Evolutionary conservation across 2,888 invertebrate species (phyloP), one percentile per base, ranked within the genome.

Genomic region (Fragum sueziense): DNA sequence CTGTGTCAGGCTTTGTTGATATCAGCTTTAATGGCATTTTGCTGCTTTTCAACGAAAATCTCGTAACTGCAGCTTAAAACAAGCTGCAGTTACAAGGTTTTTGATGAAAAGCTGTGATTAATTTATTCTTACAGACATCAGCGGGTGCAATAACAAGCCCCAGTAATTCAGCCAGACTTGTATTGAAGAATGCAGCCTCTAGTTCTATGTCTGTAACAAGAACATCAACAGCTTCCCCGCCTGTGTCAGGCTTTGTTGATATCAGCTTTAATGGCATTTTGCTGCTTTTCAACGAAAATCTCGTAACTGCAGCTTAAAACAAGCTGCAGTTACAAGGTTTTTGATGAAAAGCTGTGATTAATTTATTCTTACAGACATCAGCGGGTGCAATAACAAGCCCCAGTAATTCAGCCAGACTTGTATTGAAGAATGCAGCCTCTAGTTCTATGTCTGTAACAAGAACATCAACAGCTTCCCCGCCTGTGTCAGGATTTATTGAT

Each of bases 221-320:
- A 34, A 74, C 59, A 22, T 75, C 79, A 2, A 51, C 75, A 0
- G 91, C 91, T 2, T 87, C 90, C 2, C 87, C 86, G 7, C 90
- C 91, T 7, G 84, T 91, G 7, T 79, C 70, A 14, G 91, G 90
- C 7, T 74, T 85, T 11, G 51, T 77, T 25, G 71, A 68, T 33
- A 29, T 77, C 11, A 51, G 68, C 3, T 77, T 34, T 31, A 73
- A 72, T 61, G 72, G 72, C n/a, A n/a, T n/a, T n/a, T n/a, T n/a
- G n/a, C n/a, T n/a, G n/a, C n/a, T n/a, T n/a, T n/a, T n/a, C n/a
- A n/a, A n/a, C n/a, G n/a, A n/a, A n/a, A n/a, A n/a, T n/a, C n/a
- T n/a, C n/a, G n/a, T n/a, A n/a, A n/a, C n/a, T n/a, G n/a, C n/a
- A n/a, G n/a, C n/a, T n/a, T n/a, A n/a, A n/a, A n/a, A n/a, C n/a